Conservation (phyloP, 2,797 vertebrate genomes). For the Oreochromis grahami region DNA sequence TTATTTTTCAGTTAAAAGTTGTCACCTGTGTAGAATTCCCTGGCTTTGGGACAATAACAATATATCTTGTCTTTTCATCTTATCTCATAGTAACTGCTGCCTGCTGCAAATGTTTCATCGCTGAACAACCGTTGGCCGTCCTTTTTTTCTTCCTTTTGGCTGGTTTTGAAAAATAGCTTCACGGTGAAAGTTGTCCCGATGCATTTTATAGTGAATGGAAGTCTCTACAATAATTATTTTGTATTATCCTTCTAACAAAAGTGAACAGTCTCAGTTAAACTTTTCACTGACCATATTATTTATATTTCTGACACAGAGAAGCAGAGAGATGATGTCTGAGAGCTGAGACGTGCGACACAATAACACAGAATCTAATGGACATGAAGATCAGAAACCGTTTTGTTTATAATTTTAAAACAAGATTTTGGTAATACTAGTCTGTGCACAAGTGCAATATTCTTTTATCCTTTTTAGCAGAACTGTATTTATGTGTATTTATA, state of each 20-base stretch:
- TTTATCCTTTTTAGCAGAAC: not conserved
- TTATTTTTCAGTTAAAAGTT: not conserved
- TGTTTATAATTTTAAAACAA: rapidly evolving
- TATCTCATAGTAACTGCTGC: not conserved
- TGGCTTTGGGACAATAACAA: not conserved
- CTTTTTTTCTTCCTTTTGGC: not conserved
- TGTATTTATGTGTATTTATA: not conserved
- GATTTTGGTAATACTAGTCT: not conserved
- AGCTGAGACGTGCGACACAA: not conserved
- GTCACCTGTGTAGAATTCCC: not conserved
- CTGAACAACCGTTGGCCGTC: not conserved
- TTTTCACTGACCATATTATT: not conserved
- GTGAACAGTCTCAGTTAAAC: not conserved
- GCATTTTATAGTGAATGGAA: not conserved
- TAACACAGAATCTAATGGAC: not conserved
- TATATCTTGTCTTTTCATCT: not conserved
- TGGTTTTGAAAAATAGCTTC: not conserved
- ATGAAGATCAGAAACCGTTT: not conserved
- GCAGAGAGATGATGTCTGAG: not conserved
- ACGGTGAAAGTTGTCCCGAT: not conserved
- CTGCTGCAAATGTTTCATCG: not conserved
- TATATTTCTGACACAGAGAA: not conserved
- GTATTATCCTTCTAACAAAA: not conserved
- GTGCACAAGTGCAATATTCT: not conserved
- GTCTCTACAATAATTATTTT: not conserved